Evolutionary conservation across 1,140 invertebrate genomes (phyloP).

Genomic region (Varroa destructor): DNA sequence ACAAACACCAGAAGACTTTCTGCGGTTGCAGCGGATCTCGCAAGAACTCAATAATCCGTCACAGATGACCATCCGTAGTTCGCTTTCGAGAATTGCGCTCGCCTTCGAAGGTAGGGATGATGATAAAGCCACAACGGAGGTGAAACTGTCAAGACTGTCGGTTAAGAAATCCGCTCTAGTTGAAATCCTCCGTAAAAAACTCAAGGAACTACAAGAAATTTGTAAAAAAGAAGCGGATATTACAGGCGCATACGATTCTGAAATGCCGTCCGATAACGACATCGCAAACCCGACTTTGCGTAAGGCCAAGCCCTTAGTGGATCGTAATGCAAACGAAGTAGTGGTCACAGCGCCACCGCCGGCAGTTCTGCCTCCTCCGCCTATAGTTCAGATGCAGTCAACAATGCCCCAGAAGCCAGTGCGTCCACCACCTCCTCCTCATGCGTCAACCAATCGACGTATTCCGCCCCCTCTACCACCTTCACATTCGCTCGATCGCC

Average conservation of each 20-base stretch:
- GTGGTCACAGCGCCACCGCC: neutral
- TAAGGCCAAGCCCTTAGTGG: slow-evolving; percentile 7
- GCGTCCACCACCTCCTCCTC: no score
- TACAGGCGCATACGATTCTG: neutral
- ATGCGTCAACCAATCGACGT: neutral
- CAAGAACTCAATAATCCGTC: slow-evolving; percentile 34
- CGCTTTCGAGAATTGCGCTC: slow-evolving; percentile 12
- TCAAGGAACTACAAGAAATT: slow-evolving; percentile 20
- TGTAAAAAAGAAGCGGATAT: slow-evolving; percentile 12
- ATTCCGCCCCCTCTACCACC: slow-evolving; percentile 2
- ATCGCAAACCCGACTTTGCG: slow-evolving; percentile 10
- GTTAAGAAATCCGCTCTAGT: slow-evolving; percentile 20
- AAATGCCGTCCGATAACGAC: slow-evolving; percentile 23
- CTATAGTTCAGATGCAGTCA: neutral
- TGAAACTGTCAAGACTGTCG: slow-evolving; percentile 15
- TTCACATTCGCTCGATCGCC: slow-evolving; percentile 16
- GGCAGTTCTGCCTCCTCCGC: no score
- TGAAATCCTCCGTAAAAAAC: slow-evolving; percentile 18
- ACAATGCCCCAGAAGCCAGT: neutral
- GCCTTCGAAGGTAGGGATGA: slow-evolving; percentile 32
- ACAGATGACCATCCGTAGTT: slow-evolving; percentile 22
- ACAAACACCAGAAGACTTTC: slow-evolving; percentile 33
- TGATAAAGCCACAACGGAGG: slow-evolving; percentile 32
- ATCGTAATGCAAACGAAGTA: slow-evolving; percentile 20
- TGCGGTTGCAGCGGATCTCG: slow-evolving; percentile 27